Conservation (phyloP, 2,888 invertebrate genomes). For the Pharmacophagus antenor region DNA sequence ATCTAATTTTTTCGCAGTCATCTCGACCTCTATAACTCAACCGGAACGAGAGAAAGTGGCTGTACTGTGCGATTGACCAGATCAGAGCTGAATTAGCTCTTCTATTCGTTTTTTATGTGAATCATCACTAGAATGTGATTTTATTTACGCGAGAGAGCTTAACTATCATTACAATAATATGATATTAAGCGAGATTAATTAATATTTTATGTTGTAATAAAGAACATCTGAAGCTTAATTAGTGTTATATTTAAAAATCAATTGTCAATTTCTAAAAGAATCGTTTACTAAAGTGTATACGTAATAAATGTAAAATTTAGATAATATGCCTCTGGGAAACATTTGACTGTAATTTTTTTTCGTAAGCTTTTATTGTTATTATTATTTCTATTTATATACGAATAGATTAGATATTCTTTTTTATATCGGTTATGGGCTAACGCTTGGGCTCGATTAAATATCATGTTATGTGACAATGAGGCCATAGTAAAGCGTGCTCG, state of each 20-base stretch:
- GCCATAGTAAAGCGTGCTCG: no score
- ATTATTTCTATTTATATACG: no score
- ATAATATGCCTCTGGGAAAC: no score
- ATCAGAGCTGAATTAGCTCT: conserved; percentile 12
- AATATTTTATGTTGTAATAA: not conserved
- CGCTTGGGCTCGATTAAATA: no score
- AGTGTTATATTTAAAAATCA: not conserved
- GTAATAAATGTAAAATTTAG: no score
- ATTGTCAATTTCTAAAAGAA: no score
- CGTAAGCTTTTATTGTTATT: no score
- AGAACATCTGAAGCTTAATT: not conserved
- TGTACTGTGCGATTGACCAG: not conserved
- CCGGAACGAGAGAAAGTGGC: conserved; percentile 28
- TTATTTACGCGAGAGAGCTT: conserved; percentile 2
- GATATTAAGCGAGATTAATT: not conserved
- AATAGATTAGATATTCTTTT: no score
- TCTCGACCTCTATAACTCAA: conserved; percentile 5
- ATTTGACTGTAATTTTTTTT: no score
- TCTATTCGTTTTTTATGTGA: conserved; percentile 14
- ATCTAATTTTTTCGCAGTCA: not conserved
- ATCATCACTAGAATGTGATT: conserved; percentile 19
- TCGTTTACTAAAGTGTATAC: no score
- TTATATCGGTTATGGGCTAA: no score
- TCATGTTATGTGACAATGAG: no score
- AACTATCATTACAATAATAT: not conserved